Conservation (phyloP, 2,888 invertebrate species). For the Drosophila helvetica region DNA sequence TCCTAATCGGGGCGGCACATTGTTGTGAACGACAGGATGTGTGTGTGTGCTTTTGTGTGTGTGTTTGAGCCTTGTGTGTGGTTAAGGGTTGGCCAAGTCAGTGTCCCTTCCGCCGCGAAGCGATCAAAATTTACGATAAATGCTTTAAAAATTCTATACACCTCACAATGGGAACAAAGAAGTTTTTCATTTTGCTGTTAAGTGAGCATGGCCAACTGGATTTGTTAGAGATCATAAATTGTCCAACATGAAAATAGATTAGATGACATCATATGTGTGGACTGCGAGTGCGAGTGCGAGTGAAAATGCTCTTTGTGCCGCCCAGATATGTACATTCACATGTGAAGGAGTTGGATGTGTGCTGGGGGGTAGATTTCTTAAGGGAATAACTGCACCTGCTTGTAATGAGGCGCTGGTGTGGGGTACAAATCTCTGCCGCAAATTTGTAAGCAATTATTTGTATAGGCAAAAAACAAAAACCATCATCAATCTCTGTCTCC, state of each 20-base stretch:
- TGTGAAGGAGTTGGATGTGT: conserved; percentile 60
- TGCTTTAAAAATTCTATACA: conserved; percentile 77
- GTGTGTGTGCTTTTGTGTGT: conserved; percentile 38
- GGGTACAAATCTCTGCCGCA: conserved; percentile 20
- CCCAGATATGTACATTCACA: conserved; percentile 18
- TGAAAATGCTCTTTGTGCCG: conserved; percentile 38
- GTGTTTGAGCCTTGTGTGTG: conserved; percentile 36
- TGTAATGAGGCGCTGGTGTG: conserved; percentile 16
- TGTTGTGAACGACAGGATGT: no score
- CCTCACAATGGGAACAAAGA: conserved; percentile 53
- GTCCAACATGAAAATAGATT: conserved; percentile 42
- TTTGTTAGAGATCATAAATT: conserved; percentile 82
- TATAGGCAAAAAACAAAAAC: conserved; percentile 41
- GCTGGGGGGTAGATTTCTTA: conserved; percentile 37
- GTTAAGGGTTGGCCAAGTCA: conserved; percentile 67
- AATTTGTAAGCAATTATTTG: conserved; percentile 70
- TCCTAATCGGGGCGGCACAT: conserved; percentile 77
- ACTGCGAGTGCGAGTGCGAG: conserved; percentile 9
- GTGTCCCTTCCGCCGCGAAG: conserved; percentile 35
- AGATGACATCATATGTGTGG: conserved; percentile 64
- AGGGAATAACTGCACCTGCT: conserved; percentile 72
- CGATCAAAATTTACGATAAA: conserved; percentile 80
- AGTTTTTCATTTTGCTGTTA: conserved; percentile 67
- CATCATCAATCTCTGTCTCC: conserved; percentile 82
- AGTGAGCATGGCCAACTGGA: conserved; percentile 81